phyloP scores from a whole-genome alignment of 2,113 vertebrate genomes.

The Dendrocopos noguchii region DNA sequence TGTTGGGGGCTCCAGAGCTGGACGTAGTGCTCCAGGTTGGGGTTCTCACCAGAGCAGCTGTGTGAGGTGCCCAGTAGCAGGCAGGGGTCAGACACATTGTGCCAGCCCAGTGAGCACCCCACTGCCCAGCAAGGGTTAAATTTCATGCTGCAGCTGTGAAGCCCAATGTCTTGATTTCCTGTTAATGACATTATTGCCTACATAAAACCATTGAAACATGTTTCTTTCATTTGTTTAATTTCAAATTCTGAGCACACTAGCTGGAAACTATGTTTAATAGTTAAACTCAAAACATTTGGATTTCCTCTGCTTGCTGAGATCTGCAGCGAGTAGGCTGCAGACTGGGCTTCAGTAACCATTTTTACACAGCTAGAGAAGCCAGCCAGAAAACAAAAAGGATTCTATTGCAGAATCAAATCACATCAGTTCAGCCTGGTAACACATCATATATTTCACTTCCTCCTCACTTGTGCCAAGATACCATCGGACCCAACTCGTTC shows the following conservation, averaged over 20 bases:
- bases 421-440: constrained; percentile 20
- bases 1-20: too few relatives aligned
- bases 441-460: constrained; percentile 14
- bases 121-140: constrained; percentile 71
- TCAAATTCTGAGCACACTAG: constrained; percentile 80
- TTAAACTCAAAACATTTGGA: constrained; percentile 84
- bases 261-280: constrained; percentile 84
- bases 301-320: constrained; percentile 68
- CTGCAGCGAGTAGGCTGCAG: constrained; percentile 54
- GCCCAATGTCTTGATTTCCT: constrained; percentile 78
- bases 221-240: constrained; percentile 86
- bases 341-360: constrained; percentile 62
- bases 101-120: background rate
- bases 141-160: constrained; percentile 62
- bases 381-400: constrained; percentile 55
- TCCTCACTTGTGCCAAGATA: background rate
- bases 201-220: constrained; percentile 81
- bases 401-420: constrained; percentile 29
- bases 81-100: background rate
- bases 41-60: background rate
- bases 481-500: background rate
- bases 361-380: constrained; percentile 51
- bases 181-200: constrained; percentile 81
- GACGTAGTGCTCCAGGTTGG: too few relatives aligned
- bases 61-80: background rate